Evolutionary conservation across 2,113 vertebrate genomes (phyloP).

Genomic region (Lynx canadensis): DNA sequence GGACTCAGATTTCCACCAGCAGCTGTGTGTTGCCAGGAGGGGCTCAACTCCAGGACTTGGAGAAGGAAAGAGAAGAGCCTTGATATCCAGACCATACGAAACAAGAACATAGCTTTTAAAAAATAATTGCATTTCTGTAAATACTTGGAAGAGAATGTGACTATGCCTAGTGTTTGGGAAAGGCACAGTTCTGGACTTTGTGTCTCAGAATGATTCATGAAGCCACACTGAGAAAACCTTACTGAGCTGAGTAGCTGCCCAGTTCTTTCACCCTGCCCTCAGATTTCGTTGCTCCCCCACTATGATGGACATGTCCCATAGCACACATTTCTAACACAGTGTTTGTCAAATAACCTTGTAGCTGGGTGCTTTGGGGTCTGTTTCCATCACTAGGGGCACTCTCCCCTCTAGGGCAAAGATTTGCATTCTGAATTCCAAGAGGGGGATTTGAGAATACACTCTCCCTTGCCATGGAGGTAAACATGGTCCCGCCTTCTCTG

Average conservation of each 20-base stretch:
- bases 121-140: neutral
- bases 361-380: neutral
- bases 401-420: neutral
- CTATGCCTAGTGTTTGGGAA: neutral
- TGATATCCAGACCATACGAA: neutral
- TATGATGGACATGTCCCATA: rapidly evolving
- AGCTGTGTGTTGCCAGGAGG: neutral
- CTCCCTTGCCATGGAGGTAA: neutral
- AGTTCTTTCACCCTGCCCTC: neutral
- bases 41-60: too few relatives aligned
- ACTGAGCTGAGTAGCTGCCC: neutral
- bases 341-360: neutral
- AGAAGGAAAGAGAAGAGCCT: neutral
- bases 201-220: neutral
- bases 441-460: neutral
- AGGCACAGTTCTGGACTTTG: neutral
- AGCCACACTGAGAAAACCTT: neutral
- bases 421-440: neutral
- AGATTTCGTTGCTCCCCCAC: neutral
- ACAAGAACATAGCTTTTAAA: neutral
- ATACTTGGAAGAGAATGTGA: neutral
- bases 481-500: neutral
- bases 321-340: neutral
- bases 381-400: neutral
- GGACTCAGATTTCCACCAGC: neutral